Percentiles rank a stretch among this genome's conserved stretches.
phyloP scores from a whole-genome alignment of 2,888 invertebrate genomes.

The Clepsis dumicolana region DNA sequence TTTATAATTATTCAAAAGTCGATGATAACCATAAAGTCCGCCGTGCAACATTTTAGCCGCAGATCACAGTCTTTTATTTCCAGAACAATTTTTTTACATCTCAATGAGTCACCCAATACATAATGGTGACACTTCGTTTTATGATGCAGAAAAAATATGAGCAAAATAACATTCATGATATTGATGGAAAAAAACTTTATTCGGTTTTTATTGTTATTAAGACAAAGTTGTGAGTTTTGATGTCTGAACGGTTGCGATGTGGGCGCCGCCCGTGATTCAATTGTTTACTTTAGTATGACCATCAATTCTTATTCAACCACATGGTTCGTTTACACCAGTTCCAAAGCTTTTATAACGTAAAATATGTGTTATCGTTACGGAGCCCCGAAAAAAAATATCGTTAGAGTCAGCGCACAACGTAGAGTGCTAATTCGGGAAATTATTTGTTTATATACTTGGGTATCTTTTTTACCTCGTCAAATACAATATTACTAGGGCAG shows the following conservation, averaged over 20 bases:
- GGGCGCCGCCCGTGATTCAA: conserved; percentile 62
- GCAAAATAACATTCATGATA: conserved; percentile 28
- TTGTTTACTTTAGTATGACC: conserved; percentile 71
- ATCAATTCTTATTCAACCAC: conserved; percentile 63
- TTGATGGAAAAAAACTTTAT: conserved; percentile 28
- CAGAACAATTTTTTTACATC: conserved; percentile 9
- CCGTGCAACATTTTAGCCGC: too few species aligned
- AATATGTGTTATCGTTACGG: conserved; percentile 50
- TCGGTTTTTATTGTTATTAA: conserved; percentile 38
- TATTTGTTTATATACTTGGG: neutral
- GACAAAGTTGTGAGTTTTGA: conserved; percentile 39
- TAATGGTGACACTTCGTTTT: conserved; percentile 30
- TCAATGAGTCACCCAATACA: conserved; percentile 36
- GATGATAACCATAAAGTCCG: neutral
- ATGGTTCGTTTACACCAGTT: conserved; percentile 58
- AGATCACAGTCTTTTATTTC: neutral
- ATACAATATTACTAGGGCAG: conserved; percentile 3
- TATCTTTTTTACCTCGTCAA: conserved; percentile 7
- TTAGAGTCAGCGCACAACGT: conserved; percentile 30
- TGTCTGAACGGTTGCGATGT: conserved; percentile 47
- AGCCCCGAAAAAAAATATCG: conserved; percentile 40
- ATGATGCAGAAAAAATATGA: conserved; percentile 26
- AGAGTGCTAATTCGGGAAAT: conserved; percentile 4
- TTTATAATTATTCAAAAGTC: neutral
- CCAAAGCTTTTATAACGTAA: conserved; percentile 46